Conservation (phyloP, 2,797 vertebrate genomes). For the Argyrosomus regius region DNA sequence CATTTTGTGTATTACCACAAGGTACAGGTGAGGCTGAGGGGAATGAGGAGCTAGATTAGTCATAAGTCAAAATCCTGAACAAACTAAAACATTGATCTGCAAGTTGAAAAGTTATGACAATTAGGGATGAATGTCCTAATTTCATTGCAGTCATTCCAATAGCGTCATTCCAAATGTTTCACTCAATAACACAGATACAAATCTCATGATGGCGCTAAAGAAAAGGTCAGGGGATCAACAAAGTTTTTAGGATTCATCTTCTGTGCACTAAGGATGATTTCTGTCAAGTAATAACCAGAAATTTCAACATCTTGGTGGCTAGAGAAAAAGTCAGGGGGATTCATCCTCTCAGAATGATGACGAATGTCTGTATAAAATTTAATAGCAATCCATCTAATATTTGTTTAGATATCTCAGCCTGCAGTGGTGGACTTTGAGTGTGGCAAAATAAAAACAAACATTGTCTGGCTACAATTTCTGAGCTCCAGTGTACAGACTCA, state of each 20-base stretch:
- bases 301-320: neutral
- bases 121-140: neutral
- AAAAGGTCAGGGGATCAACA: neutral
- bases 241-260: neutral
- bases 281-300: neutral
- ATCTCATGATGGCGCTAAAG: neutral
- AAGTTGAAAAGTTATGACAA: neutral
- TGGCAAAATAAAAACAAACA: neutral
- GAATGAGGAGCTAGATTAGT: neutral
- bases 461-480: neutral
- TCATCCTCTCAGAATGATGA: neutral
- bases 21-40: neutral
- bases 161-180: too few species aligned
- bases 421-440: neutral
- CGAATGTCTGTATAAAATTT: neutral
- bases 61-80: neutral
- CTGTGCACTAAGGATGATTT: too few species aligned
- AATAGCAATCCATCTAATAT: neutral
- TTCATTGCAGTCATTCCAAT: neutral
- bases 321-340: neutral
- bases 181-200: too few species aligned
- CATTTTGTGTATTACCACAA: neutral
- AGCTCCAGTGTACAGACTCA: neutral
- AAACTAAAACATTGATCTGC: neutral
- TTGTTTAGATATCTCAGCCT: neutral